Conservation (phyloP, 1,140 invertebrate genomes). For the Reticulitermes speratus region DNA sequence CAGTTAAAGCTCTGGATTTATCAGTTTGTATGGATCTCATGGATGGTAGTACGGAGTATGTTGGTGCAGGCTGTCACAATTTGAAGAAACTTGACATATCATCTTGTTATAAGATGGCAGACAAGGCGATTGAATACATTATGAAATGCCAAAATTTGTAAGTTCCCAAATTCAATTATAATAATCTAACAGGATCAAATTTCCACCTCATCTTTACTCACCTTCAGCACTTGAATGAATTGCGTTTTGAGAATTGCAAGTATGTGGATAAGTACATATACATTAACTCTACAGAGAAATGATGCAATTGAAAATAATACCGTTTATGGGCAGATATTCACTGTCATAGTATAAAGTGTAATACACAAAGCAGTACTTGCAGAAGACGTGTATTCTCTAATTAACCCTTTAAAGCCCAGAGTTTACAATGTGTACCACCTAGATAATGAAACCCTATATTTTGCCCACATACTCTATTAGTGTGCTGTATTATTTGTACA, state of each 20-base stretch:
- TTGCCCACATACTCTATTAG: too few relatives aligned
- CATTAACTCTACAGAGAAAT: background rate
- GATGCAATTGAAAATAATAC: background rate
- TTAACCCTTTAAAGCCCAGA: too few relatives aligned
- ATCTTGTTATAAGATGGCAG: background rate
- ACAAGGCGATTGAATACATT: background rate
- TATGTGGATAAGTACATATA: background rate
- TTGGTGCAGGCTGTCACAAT: background rate
- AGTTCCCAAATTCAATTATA: background rate
- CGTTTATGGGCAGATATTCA: too few relatives aligned
- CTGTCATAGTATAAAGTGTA: too few relatives aligned
- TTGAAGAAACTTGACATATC: background rate
- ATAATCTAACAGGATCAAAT: background rate
- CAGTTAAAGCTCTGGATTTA: background rate
- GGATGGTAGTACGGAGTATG: background rate
- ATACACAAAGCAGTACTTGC: too few relatives aligned
- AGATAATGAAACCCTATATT: too few relatives aligned
- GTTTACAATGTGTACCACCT: too few relatives aligned
- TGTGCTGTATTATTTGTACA: too few relatives aligned
- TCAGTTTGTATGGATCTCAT: background rate
- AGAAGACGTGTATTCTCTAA: too few relatives aligned
- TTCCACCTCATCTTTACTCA: background rate
- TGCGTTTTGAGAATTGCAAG: background rate
- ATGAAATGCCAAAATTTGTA: background rate
- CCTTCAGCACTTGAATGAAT: background rate